Conservation (phyloP, 2,797 vertebrate species). For the Cephalopachus bancanus region DNA sequence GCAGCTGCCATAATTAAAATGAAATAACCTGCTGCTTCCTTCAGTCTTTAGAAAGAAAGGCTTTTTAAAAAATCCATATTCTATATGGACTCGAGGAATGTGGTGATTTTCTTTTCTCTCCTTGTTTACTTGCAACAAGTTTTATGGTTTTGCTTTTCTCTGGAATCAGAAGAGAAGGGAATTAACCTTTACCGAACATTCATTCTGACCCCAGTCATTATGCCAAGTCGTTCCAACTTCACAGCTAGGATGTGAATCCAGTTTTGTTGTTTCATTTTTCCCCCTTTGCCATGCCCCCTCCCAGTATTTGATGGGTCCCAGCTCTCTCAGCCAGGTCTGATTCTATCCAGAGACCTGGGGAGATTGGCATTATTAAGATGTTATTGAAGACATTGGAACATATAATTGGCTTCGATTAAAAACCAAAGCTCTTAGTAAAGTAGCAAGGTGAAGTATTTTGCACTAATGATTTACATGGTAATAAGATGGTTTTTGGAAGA, state of each 20-base stretch:
- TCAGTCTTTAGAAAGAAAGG: constrained; percentile 85
- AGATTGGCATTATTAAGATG: constrained; percentile 82
- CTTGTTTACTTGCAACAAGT: constrained; percentile 79
- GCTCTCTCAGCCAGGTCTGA: constrained; percentile 49
- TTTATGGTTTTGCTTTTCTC: constrained; percentile 81
- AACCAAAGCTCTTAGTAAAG: constrained; percentile 85
- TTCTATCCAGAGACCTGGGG: constrained; percentile 79
- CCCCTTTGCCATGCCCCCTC: not conserved
- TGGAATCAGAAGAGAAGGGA: constrained; percentile 28
- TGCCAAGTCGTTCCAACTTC: not conserved
- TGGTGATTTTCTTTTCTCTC: constrained; percentile 75
- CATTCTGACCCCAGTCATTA: not conserved
- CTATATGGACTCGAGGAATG: constrained; percentile 85
- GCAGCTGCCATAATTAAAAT: constrained; percentile 88
- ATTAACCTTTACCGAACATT: constrained; percentile 65
- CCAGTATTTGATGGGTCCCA: not conserved
- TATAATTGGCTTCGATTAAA: constrained; percentile 86
- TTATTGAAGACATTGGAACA: constrained; percentile 83
- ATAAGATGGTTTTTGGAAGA: constrained; percentile 80
- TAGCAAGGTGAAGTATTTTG: constrained; percentile 79
- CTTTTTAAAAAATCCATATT: constrained; percentile 85
- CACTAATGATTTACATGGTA: constrained; percentile 81
- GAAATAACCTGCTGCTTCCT: constrained; percentile 86
- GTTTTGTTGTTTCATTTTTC: not conserved
- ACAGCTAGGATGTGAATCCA: not conserved